Conservation (phyloP, 2,113 vertebrate genomes). For the Rhea pennata region DNA sequence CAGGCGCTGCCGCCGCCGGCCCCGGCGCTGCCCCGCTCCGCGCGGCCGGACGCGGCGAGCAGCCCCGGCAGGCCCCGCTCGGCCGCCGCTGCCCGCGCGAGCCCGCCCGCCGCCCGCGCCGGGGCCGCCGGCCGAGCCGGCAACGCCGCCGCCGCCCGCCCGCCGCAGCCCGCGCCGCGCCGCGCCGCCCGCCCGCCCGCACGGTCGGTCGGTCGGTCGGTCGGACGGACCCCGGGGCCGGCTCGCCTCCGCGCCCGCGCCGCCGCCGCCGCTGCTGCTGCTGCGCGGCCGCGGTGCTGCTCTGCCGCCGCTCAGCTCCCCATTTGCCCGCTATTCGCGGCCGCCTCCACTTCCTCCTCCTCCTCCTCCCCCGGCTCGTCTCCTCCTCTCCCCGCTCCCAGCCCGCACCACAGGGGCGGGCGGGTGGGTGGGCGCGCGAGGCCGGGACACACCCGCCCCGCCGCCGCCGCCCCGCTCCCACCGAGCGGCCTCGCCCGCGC, state of each 20-base stretch:
- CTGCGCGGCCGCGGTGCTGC: neutral
- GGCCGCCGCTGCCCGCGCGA: no score
- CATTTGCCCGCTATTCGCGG: constrained; percentile 44
- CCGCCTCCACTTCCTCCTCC: constrained; percentile 41
- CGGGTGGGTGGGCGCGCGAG: neutral
- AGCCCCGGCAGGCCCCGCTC: no score
- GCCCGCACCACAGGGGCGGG: neutral
- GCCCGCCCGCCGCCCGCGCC: no score
- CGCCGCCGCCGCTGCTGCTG: neutral
- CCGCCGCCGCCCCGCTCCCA: neutral
- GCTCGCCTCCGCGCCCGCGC: neutral
- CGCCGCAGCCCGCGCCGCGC: neutral
- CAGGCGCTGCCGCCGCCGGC: neutral
- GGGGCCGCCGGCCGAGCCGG: neutral
- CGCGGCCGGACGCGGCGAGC: no score
- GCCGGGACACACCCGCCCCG: neutral
- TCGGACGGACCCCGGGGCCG: neutral
- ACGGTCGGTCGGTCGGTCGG: no score
- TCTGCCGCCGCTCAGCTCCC: constrained; percentile 25
- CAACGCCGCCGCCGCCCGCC: neutral
- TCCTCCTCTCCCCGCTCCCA: neutral
- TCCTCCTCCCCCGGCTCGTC: neutral
- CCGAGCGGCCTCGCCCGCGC: neutral
- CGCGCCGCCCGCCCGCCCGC: neutral
- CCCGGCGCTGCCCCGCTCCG: neutral